These are phyloP conservation scores for Scaptomyza tumidula DNA, from an alignment of 2,888 invertebrate species.

Conservation along the genomic window DNA sequence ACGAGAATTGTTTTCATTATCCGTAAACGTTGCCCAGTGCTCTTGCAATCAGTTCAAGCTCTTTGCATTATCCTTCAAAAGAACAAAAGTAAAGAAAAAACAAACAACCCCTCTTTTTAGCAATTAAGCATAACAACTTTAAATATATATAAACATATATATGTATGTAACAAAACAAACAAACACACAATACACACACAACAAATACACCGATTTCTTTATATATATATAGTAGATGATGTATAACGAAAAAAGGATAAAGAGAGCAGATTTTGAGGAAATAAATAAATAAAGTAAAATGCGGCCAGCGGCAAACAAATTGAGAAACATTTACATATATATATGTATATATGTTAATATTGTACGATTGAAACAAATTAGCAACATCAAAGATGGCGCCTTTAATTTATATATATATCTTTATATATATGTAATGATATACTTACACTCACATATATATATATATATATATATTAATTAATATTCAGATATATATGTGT, in stretches of 20 bases:
- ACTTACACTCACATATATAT: constrained; percentile 29
- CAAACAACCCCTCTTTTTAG: constrained; percentile 32
- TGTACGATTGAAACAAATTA: constrained; percentile 56
- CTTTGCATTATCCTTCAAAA: constrained; percentile 38
- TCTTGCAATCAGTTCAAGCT: constrained; percentile 54
- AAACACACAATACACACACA: constrained; percentile 17
- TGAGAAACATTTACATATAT: constrained; percentile 7
- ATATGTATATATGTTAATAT: constrained; percentile 26
- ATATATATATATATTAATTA: constrained; percentile 12
- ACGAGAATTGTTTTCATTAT: constrained; percentile 34
- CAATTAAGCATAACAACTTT: constrained; percentile 51
- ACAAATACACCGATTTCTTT: constrained; percentile 11
- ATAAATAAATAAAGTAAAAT: constrained; percentile 16
- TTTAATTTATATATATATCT: constrained; percentile 21
- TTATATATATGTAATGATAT: background rate
- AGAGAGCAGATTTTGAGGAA: constrained; percentile 4
- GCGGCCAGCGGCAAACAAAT: constrained; percentile 53
- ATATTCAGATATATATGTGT: constrained; percentile 28
- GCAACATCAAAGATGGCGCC: constrained; percentile 80
- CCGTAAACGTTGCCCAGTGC: constrained; percentile 58
- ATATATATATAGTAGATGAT: constrained; percentile 38
- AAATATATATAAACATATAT: constrained; percentile 39
- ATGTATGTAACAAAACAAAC: constrained; percentile 38
- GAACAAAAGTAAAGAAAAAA: too few relatives aligned
- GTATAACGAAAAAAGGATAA: constrained; percentile 21